These are phyloP conservation scores for Hemistola chrysoprasaria DNA, from an alignment of 2,888 invertebrate species.

Conservation along the genomic window DNA sequence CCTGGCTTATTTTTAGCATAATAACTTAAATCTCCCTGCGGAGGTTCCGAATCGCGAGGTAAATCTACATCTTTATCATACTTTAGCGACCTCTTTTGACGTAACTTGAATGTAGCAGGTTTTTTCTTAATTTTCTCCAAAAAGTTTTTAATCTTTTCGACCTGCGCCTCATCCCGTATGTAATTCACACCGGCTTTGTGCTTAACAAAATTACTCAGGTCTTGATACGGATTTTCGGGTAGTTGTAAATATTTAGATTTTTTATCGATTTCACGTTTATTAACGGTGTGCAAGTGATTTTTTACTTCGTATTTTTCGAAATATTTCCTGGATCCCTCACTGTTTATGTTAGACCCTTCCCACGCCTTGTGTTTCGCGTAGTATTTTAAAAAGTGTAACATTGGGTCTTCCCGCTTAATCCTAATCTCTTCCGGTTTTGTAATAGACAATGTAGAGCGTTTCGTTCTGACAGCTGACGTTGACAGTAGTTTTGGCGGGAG, in stretches of 20 bases:
- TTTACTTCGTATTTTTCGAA: conserved; percentile 36
- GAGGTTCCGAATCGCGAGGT: conserved; percentile 41
- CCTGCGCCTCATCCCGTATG: conserved; percentile 29
- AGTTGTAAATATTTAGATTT: conserved; percentile 25
- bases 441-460: conserved; percentile 24
- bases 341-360: conserved; percentile 44
- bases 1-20: conserved; percentile 55
- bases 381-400: conserved; percentile 47
- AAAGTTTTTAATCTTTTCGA: conserved; percentile 33
- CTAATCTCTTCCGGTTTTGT: conserved; percentile 1
- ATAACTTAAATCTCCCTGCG: conserved; percentile 54
- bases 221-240: conserved; percentile 39
- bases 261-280: conserved; percentile 38
- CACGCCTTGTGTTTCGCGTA: conserved; percentile 63
- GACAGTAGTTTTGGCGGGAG: conserved; percentile 4
- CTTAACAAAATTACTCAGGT: conserved; percentile 35
- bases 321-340: conserved; percentile 15
- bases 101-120: conserved; percentile 3
- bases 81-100: conserved; percentile 32
- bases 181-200: conserved; percentile 33
- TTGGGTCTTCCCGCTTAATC: conserved; percentile 29
- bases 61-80: conserved; percentile 36
- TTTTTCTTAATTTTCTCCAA: conserved; percentile 30
- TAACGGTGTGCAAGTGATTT: conserved; percentile 38
- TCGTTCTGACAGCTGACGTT: conserved; percentile 21